Conservation (phyloP, 2,888 invertebrate genomes). For the Drosophila parthenogenetica region DNA sequence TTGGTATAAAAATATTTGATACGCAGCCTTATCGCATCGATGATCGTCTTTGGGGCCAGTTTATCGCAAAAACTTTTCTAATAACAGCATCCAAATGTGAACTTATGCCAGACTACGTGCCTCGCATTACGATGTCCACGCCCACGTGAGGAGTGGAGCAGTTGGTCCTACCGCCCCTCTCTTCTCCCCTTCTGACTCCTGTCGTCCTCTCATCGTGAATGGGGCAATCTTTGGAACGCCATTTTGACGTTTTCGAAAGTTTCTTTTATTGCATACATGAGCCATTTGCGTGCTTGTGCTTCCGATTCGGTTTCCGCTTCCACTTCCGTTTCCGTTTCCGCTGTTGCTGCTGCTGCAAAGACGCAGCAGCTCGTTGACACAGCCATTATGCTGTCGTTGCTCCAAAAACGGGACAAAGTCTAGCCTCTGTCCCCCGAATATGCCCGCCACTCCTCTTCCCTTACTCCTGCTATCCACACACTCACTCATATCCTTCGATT, state of each 20-base stretch:
- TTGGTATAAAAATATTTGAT: conserved; percentile 59
- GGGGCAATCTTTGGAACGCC: conserved; percentile 78
- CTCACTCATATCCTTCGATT: conserved; percentile 13
- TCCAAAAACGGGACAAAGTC: conserved; percentile 60
- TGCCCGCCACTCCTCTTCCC: neutral
- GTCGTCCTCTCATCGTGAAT: conserved; percentile 58
- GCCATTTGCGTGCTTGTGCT: conserved; percentile 78
- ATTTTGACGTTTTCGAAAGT: conserved; percentile 80
- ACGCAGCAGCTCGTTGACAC: conserved; percentile 76
- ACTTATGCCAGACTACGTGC: conserved; percentile 76
- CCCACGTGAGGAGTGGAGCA: conserved; percentile 9
- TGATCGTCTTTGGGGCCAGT: conserved; percentile 76
- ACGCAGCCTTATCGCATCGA: conserved; percentile 63
- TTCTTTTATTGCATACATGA: conserved; percentile 83
- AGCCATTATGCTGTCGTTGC: conserved; percentile 74
- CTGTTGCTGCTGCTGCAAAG: conserved; percentile 40
- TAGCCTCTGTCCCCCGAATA: conserved; percentile 27
- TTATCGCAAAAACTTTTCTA: conserved; percentile 74
- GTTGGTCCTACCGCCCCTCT: neutral
- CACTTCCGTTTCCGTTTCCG: conserved; percentile 52
- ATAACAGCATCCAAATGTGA: conserved; percentile 81
- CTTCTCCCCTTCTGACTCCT: neutral
- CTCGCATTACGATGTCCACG: conserved; percentile 63
- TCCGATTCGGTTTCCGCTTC: conserved; percentile 54
- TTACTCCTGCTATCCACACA: neutral